Conservation (phyloP, 2,888 invertebrate genomes). For the Amorpha juglandis region DNA sequence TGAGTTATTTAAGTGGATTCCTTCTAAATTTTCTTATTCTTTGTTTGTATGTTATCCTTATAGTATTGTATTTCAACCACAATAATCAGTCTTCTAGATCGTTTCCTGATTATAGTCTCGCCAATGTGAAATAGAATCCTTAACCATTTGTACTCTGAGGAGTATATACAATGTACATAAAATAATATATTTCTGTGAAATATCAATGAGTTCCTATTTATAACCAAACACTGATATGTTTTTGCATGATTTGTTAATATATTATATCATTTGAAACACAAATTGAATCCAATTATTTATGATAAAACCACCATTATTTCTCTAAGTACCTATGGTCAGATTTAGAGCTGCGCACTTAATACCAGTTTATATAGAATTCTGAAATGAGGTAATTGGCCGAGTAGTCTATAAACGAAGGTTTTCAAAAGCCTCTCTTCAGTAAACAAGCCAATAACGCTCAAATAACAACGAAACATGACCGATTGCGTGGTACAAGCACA, state of each 20-base stretch:
- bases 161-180: background rate
- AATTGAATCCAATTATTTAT: slow-evolving; percentile 1
- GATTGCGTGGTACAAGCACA: background rate
- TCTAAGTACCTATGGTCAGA: background rate
- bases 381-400: background rate
- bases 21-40: slow-evolving; percentile 65
- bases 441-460: background rate
- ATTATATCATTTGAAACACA: background rate
- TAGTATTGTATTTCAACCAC: slow-evolving; percentile 58
- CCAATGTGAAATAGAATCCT: slow-evolving; percentile 37
- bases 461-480: background rate
- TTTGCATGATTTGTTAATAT: background rate
- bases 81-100: slow-evolving; percentile 51
- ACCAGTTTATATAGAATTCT: background rate
- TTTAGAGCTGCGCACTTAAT: background rate
- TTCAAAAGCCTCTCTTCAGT: background rate
- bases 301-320: background rate
- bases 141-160: background rate
- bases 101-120: slow-evolving; percentile 54
- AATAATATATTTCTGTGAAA: background rate
- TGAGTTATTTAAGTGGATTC: slow-evolving; percentile 63
- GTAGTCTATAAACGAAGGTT: background rate
- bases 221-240: background rate
- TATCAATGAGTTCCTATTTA: slow-evolving; percentile 15
- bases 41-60: slow-evolving; percentile 62